Evolutionary conservation across 2,888 invertebrate genomes (phyloP).

Genomic region (Lepidocyrtoides sp.): DNA sequence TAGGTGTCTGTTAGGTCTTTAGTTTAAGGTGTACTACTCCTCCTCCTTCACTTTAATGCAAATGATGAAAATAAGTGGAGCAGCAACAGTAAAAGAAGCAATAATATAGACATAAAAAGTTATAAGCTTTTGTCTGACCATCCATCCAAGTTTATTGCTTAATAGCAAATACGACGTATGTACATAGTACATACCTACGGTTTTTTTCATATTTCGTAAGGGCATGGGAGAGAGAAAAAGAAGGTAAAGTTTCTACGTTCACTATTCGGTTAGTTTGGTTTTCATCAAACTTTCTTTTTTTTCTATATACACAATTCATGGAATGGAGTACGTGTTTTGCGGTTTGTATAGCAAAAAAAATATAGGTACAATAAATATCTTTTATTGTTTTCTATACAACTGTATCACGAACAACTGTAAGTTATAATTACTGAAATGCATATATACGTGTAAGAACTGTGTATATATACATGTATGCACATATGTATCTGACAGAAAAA

Average conservation of each 20-base stretch:
- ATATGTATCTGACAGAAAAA: neutral
- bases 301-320: slow-evolving; percentile 1
- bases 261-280: neutral
- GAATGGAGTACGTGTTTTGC: slow-evolving; percentile 32
- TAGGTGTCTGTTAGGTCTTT: neutral
- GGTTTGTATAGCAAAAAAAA: slow-evolving; percentile 18
- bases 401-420: no score
- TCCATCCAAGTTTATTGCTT: slow-evolving; percentile 5
- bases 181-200: neutral
- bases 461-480: neutral
- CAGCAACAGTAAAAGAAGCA: no score
- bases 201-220: no score
- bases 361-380: neutral
- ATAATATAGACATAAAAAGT: neutral
- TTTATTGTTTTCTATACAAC: neutral
- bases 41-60: neutral
- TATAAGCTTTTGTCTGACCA: slow-evolving; percentile 32
- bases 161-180: neutral
- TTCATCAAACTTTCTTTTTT: slow-evolving; percentile 47
- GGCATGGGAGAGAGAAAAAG: no score
- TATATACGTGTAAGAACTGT: no score
- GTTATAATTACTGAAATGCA: no score
- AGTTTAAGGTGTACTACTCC: no score
- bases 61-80: neutral
- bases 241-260: neutral